Conservation (phyloP, 2,797 vertebrate species). For the Falco biarmicus region DNA sequence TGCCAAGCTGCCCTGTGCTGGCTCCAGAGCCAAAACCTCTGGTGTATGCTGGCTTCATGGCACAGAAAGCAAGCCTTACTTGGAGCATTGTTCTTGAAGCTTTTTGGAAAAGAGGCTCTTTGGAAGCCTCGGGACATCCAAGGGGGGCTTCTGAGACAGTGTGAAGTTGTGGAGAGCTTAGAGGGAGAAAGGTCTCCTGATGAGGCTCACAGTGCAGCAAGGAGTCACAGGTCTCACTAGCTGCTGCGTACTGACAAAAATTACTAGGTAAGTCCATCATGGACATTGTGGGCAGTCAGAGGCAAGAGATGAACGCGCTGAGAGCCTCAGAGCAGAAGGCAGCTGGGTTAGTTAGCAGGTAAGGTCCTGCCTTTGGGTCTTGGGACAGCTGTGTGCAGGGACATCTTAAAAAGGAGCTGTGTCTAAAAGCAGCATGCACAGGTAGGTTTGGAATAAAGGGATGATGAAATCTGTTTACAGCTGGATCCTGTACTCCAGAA, state of each 20-base stretch:
- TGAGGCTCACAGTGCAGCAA: not conserved
- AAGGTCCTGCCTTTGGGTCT: not conserved
- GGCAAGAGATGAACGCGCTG: not conserved
- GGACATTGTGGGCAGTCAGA: not conserved
- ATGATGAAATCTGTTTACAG: not conserved
- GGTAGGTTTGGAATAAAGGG: not conserved
- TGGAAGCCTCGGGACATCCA: not conserved
- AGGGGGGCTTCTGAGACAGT: rapidly evolving
- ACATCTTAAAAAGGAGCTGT: not conserved
- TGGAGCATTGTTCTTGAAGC: not conserved
- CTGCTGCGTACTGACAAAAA: not conserved
- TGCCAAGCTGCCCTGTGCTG: rapidly evolving
- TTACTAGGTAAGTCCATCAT: not conserved
- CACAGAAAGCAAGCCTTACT: not conserved
- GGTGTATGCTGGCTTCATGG: rapidly evolving
- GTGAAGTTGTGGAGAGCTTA: not conserved
- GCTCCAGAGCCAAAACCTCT: not conserved
- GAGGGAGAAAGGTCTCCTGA: not conserved
- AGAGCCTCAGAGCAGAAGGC: not conserved
- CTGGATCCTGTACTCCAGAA: not conserved
- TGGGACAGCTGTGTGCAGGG: not conserved
- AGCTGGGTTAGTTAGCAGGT: not conserved
- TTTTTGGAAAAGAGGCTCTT: not conserved
- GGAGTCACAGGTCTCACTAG: not conserved
- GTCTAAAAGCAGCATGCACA: not conserved